A percentile compares a stretch with the other conserved stretches of the same genome.
Evolutionary conservation across 2,797 vertebrate species (phyloP).

Genomic region (Fistularia commersonii): DNA sequence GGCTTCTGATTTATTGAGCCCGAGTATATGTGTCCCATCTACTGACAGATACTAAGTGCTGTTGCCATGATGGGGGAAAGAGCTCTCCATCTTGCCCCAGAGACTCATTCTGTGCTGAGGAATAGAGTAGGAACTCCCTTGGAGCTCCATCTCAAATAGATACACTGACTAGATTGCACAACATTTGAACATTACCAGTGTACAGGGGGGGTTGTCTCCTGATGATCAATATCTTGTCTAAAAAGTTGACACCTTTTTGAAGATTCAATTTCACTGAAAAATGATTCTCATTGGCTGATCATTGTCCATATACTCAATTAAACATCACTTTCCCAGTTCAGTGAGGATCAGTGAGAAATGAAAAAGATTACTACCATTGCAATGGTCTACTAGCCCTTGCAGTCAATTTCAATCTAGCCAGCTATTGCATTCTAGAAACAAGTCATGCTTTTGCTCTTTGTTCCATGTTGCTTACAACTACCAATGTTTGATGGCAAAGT

Average conservation of each 20-base stretch:
- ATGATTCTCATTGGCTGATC: conserved; percentile 24
- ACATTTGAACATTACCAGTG: conserved; percentile 1
- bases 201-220: conserved; percentile 2
- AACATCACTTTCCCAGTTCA: conserved; percentile 30
- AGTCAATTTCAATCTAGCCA: conserved; percentile 49
- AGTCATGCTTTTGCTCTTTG: conserved; percentile 37
- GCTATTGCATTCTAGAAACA: conserved; percentile 49
- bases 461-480: conserved; percentile 40
- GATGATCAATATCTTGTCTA: conserved; percentile 28
- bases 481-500: conserved; percentile 22
- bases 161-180: conserved; percentile 21
- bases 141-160: conserved; percentile 17
- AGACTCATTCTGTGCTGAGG: conserved; percentile 41
- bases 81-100: conserved; percentile 59
- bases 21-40: conserved; percentile 35
- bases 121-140: conserved; percentile 31
- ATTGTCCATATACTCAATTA: conserved; percentile 37
- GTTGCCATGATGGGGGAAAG: conserved; percentile 51
- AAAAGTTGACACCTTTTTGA: conserved; percentile 11
- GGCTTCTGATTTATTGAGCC: conserved; percentile 69
- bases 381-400: conserved; percentile 31
- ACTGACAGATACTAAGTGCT: conserved; percentile 64
- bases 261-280: conserved; percentile 42
- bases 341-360: conserved; percentile 32
- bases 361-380: conserved; percentile 27